Evolutionary conservation across 2,888 invertebrate genomes (phyloP).

Genomic region (Deilephila porcellus): DNA sequence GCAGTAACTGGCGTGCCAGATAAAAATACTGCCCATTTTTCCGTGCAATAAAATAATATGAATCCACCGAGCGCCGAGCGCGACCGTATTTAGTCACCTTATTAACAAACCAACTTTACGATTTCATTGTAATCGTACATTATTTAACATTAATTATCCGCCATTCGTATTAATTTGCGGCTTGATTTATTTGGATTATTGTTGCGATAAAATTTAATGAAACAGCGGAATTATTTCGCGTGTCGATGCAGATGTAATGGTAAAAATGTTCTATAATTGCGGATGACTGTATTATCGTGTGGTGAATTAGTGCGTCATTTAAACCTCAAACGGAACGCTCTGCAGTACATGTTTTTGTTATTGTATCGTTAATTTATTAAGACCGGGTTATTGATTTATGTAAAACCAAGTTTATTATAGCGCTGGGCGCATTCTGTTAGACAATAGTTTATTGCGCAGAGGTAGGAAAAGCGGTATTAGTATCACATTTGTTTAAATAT

Average conservation of each 20-base stretch:
- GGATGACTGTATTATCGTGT: background rate
- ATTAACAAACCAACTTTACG: slow-evolving; percentile 20
- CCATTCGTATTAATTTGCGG: slow-evolving; percentile 14
- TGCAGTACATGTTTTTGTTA: background rate
- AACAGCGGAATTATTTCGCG: background rate
- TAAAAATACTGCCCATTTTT: background rate
- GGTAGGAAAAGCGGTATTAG: no score
- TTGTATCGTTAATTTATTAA: no score
- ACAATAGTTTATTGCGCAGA: no score
- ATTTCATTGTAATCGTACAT: background rate
- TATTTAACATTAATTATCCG: slow-evolving; percentile 19
- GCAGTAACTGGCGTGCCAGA: background rate
- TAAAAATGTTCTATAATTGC: background rate
- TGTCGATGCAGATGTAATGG: background rate
- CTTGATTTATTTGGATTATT: slow-evolving; percentile 21
- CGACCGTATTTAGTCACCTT: slow-evolving; percentile 4
- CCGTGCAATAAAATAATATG: background rate
- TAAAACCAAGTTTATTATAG: no score
- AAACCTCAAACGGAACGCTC: background rate
- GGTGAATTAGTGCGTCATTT: background rate
- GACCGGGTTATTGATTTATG: no score
- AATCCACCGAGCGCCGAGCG: background rate
- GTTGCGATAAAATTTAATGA: slow-evolving; percentile 13
- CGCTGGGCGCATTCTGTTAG: no score
- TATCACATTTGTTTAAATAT: no score